A percentile compares a stretch with the other conserved stretches of the same genome.
These are phyloP conservation scores for Chondrilla cf. caribensis DNA, from an alignment of 37 sponge, comb jelly and placozoan genomes.

Conservation along the genomic window DNA sequence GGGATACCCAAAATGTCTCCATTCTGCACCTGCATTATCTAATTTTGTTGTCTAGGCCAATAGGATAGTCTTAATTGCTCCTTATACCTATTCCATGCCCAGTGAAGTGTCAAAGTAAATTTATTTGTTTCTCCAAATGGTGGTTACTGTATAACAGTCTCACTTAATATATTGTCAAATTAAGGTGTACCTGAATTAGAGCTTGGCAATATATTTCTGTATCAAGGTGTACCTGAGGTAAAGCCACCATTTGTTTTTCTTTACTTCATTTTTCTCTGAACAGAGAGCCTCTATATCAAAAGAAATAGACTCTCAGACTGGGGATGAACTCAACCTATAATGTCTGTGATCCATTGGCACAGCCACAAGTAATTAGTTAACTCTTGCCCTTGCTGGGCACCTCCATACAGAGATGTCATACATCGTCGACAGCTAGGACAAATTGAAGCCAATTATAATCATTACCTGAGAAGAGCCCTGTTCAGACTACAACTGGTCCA, in stretches of 20 bases:
- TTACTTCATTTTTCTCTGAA: conserved; percentile 74
- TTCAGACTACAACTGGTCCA: too few relatives aligned
- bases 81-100: conserved; percentile 61
- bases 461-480: too few relatives aligned
- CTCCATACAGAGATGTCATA: conserved; percentile 78
- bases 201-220: too few relatives aligned
- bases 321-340: conserved; percentile 80
- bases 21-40: conserved; percentile 74
- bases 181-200: too few relatives aligned
- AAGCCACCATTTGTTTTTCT: conserved; percentile 75
- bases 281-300: conserved; percentile 4
- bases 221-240: conserved; percentile 61
- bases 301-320: conserved; percentile 39
- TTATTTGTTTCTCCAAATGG: conserved; percentile 51
- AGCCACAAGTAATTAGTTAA: conserved; percentile 88
- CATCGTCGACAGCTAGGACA: conserved; percentile 53
- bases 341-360: conserved; percentile 79
- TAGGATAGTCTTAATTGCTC: too few relatives aligned
- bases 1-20: conserved; percentile 91
- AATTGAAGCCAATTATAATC: conserved; percentile 42
- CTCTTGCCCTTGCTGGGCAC: conserved; percentile 82
- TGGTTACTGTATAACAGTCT: conserved; percentile 72
- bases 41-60: conserved; percentile 77
- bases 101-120: conserved; percentile 52
- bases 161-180: too few relatives aligned